These are phyloP conservation scores for Scaptomyza flava DNA, from an alignment of 2,888 invertebrate genomes.

Conservation along the genomic window DNA sequence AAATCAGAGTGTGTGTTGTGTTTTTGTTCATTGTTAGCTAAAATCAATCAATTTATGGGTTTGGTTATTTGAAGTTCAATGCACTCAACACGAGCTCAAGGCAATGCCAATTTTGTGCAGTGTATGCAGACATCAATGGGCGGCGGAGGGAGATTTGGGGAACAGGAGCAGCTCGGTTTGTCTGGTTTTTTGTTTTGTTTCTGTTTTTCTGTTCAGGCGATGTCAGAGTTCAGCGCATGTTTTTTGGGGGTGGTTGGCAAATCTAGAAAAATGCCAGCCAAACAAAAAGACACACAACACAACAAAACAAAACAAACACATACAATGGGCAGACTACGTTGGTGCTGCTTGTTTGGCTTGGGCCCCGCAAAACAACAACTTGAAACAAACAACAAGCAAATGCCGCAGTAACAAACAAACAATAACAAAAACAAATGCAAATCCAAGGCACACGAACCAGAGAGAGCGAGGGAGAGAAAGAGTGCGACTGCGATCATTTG, in stretches of 20 bases:
- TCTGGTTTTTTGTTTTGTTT: conserved; percentile 3
- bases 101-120: conserved; percentile 46
- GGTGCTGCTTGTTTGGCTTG: conserved; percentile 64
- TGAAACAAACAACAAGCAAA: conserved; percentile 75
- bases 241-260: conserved; percentile 74
- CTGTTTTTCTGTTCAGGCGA: conserved; percentile 29
- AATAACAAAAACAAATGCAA: conserved; percentile 59
- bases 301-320: conserved; percentile 21
- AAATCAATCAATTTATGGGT: conserved; percentile 74
- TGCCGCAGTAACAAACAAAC: conserved; percentile 57
- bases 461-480: neutral
- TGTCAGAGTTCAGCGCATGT: conserved; percentile 79
- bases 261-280: conserved; percentile 74
- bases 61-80: conserved; percentile 58
- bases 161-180: conserved; percentile 35
- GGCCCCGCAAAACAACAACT: conserved; percentile 52
- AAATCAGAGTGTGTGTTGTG: conserved; percentile 43
- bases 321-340: conserved; percentile 78
- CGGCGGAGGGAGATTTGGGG: neutral
- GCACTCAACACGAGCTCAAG: conserved; percentile 44
- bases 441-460: conserved; percentile 16
- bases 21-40: conserved; percentile 43
- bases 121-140: conserved; percentile 39
- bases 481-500: conserved; percentile 64
- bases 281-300: conserved; percentile 23